Evolutionary conservation across 2,888 invertebrate genomes (phyloP), one percentile per base, ranked within the genome.

Genomic region (Holacanthella duospinosa): DNA sequence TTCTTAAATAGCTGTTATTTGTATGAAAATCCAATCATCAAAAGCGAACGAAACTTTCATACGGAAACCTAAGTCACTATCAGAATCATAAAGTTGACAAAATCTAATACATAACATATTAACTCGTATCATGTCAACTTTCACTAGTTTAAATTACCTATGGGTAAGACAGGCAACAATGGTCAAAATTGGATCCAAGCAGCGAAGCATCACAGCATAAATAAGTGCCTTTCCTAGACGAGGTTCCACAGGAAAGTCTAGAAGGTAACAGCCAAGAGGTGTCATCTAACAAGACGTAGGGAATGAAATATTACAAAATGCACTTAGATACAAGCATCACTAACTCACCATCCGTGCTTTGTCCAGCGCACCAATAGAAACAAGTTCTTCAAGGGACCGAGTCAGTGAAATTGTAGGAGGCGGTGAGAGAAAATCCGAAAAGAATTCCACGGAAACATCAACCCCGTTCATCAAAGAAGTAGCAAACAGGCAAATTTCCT

Each of bases 181-280:
- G 1, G 94, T 94, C 62, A 93, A 79, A 29, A 97, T 82, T 1
- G 96, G 95, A 77, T 94, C 93, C 43, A 95, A 79, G 77, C 97
- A 99, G 76, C 91, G 90, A 70, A 95, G 83, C 2, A 93, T 87
- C 48, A 93, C 85, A 1, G 91, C 86, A 76, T 91, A 93, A 0
- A 99, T 79, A 65, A 99, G 78, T 85, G 93, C 90, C 78, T 96
- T 94, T 2, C 91, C 94, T 55, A 93, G 79, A 71, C 89, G 86
- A 0, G 96, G 95, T 74, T 95, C 93, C 1, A 97, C 82, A 0
- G 95, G 92, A 56, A 97, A 79, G 75, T 94, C 92, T n/a, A 93
- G 81, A 59, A 97, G 79, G 75, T 94, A 89, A 66, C 85, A 85
- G 0, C 95, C 96, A 61, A 96, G 80, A 72, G 87, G 86, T 0